Base-by-base conservation (phyloP, 2,113 vertebrate genomes). In the Illadopsis cleaveri region DNA sequence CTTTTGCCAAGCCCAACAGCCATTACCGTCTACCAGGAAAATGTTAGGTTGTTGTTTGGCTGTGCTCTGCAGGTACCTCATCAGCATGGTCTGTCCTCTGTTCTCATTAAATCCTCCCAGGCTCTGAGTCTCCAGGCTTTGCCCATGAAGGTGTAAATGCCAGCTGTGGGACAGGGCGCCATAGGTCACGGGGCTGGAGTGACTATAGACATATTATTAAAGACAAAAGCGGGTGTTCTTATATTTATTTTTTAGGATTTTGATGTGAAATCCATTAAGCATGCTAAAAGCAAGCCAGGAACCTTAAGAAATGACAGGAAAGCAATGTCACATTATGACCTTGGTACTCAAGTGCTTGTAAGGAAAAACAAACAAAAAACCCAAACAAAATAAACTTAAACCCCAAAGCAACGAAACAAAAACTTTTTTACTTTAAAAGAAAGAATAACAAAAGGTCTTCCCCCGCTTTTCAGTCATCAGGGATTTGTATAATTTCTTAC, bases 111-210 rank as follows among this genome's bases (percentile, higher is more conserved):
- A 71, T 76, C 11, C 27, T 77, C 31, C 60, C 47, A 44, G 25
- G 15, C 38, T 48, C 7, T 0, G 2, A 14, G 33, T 35, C 3
- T 45, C 42, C 8, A 9, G 23, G 37, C 71, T 54, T 20, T 33
- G 17, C 37, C 44, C 22, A 4, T 2, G 45, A 11, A 44, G 40
- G 19, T 31, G 4, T 8, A 25, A 69, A 50, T 47, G 64, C 8
- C 80, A 64, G 16, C 28, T 2, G 1, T 7, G 4, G 22, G 15
- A 65, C 15, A 64, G 23, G 44, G 48, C 53, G 65, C 28, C 42
- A 14, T 0, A 0, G 44, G 15, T 19, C 58, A 37, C 1, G 1
- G 7, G 4, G 48, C 58, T 37, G 54, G 24, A 40, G 65, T 35
- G n/a, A 85, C 19, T 31, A 33, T 1, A 89, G 77, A 37, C n/a